phyloP scores from a whole-genome alignment of 1,140 invertebrate genomes.

The Dendrolimus kikuchii region DNA sequence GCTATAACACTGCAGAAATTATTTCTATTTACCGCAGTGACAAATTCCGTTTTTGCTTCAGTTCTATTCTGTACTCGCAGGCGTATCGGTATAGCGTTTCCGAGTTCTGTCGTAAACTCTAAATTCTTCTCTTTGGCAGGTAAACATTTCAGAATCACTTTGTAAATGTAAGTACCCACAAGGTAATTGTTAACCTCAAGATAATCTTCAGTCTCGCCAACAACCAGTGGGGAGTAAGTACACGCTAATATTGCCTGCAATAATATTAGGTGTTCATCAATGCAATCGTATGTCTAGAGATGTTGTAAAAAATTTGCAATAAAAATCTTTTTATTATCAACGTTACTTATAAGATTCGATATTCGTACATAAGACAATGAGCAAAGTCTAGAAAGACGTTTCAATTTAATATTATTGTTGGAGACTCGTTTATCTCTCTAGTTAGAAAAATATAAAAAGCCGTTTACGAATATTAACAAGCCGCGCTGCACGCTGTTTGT shows the following conservation, averaged over 20 bases:
- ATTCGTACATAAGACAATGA: too few relatives aligned
- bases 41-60: conserved; percentile 34
- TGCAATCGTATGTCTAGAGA: not conserved
- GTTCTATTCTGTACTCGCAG: conserved; percentile 50
- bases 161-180: conserved; percentile 44
- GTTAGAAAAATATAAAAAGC: too few relatives aligned
- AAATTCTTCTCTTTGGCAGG: conserved; percentile 53
- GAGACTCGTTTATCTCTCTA: too few relatives aligned
- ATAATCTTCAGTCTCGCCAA: conserved; percentile 38
- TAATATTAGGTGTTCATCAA: not conserved
- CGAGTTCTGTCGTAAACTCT: conserved; percentile 38
- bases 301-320: too few relatives aligned
- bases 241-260: conserved; percentile 40
- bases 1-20: too few relatives aligned
- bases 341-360: too few relatives aligned
- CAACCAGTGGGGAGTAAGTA: conserved; percentile 51
- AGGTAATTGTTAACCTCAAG: conserved; percentile 42
- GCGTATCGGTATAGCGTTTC: conserved; percentile 35
- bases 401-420: too few relatives aligned
- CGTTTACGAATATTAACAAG: too few relatives aligned
- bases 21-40: conserved; percentile 24
- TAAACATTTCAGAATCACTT: conserved; percentile 41
- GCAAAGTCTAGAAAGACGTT: too few relatives aligned
- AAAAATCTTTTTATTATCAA: too few relatives aligned
- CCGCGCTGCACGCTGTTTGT: too few relatives aligned